A percentile compares a stretch with the other conserved stretches of the same genome.
These are phyloP conservation scores for Sylvia borin DNA, from an alignment of 2,797 vertebrate genomes.

Conservation along the genomic window DNA sequence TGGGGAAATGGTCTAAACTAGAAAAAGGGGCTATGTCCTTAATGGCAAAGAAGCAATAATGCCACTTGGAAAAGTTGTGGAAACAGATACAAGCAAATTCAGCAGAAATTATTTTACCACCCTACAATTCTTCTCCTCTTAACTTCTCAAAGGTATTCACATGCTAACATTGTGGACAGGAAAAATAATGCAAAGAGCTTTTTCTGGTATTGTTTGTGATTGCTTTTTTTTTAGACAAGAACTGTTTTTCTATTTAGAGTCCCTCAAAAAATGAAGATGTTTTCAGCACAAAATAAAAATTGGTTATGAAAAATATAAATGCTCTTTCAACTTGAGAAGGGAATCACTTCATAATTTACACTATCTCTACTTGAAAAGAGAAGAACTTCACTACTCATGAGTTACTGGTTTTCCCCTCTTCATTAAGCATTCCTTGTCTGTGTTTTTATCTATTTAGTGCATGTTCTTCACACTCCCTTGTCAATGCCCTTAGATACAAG, in stretches of 20 bases:
- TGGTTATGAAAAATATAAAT: conserved; percentile 48
- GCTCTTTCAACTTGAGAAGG: conserved; percentile 29
- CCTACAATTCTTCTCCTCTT: not conserved
- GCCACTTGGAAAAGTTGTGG: not conserved
- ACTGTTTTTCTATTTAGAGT: not conserved
- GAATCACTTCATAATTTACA: conserved; percentile 50
- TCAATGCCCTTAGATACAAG: conserved; percentile 35
- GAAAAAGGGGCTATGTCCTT: not conserved
- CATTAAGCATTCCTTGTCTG: conserved; percentile 51
- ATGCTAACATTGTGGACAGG: not conserved
- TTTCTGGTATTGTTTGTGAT: not conserved
- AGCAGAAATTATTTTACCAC: not conserved
- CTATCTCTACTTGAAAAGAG: conserved; percentile 23
- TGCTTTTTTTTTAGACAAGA: not conserved
- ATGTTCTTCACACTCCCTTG: conserved; percentile 44
- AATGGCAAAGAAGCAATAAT: not conserved
- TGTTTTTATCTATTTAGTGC: conserved; percentile 41
- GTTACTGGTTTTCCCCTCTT: conserved; percentile 42
- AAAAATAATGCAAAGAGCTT: not conserved
- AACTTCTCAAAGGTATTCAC: not conserved
- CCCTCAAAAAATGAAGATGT: not conserved
- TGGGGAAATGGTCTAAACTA: not conserved
- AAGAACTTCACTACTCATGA: conserved; percentile 10
- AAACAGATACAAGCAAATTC: not conserved
- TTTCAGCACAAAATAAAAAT: conserved; percentile 8